Evolutionary conservation across 2,797 vertebrate genomes (phyloP).

Genomic region (Thaleichthys pacificus): DNA sequence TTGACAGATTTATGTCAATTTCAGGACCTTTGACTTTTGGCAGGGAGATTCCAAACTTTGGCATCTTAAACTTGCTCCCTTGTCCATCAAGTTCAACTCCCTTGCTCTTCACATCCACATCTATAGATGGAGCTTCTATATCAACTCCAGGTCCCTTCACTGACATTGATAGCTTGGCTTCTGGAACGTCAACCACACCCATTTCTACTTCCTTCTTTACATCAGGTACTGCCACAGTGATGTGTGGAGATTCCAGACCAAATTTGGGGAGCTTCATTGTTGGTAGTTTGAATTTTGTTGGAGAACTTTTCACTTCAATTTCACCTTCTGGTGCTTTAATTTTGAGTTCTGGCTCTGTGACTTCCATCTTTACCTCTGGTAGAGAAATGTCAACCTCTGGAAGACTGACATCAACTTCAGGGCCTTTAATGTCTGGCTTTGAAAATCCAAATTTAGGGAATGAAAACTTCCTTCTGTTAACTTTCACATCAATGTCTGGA

Average conservation of each 20-base stretch:
- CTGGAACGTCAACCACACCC: conserved; percentile 14
- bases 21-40: conserved; percentile 2
- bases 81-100: conserved; percentile 25
- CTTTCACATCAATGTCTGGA: conserved; percentile 36
- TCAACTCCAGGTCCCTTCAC: background rate
- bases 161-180: background rate
- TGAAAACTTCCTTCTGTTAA: conserved; percentile 50
- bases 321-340: conserved; percentile 30
- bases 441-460: conserved; percentile 62
- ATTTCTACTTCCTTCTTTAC: conserved; percentile 28
- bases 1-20: background rate
- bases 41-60: conserved; percentile 31
- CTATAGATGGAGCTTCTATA: conserved; percentile 26
- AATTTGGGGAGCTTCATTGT: conserved; percentile 68
- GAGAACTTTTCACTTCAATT: conserved; percentile 9
- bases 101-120: conserved; percentile 1
- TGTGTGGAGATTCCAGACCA: conserved; percentile 37
- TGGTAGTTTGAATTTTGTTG: conserved; percentile 43
- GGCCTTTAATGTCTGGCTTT: conserved; percentile 47
- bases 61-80: conserved; percentile 50
- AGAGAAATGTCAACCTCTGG: conserved; percentile 31
- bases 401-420: conserved; percentile 42
- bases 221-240: conserved; percentile 28
- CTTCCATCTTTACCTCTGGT: conserved; percentile 31
- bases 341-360: conserved; percentile 21